Base-by-base conservation (phyloP, 2,113 vertebrate genomes). In the Corythoichthys intestinalis region DNA sequence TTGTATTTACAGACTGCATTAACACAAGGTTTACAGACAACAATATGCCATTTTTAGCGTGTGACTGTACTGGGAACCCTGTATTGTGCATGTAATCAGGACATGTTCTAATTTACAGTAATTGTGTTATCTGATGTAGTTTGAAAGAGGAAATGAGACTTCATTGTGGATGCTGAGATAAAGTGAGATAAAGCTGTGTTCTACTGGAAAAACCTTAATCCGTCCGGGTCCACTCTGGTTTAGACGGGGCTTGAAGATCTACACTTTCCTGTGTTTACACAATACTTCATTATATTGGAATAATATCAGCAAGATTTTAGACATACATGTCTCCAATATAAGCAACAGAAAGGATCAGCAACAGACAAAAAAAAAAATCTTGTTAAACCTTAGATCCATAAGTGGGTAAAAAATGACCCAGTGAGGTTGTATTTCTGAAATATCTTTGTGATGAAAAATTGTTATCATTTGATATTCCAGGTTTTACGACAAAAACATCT, bases 251-350 rank as follows among this genome's bases (percentile, higher is more conserved):
- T 11, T 28, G 10, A 47, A 46, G n/a, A 63, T 38, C 17, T 10
- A 6, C 4, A 28, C 12, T 46, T 44, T 62, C n/a, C 41, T 6
- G 10, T 62, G 60, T 62, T 62, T 62, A 46, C 39, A 17, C 59
- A 11, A 10, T 12, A 62, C 4, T 65, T 58, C 48, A 66, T 83
- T 74, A 85, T 65, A 34, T 14, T 10, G 9, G 11, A 3, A 56
- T n/a, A 56, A 34, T 56, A 37, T 13, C 12, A 37, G 10, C 28
- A 37, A 14, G 34, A 58, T 58, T 37, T 14, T 11, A 12, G 56
- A 58, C 20, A 12, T 35, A 4, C 12, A 28, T 57, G 8, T 57
- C 12, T 12, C 1, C 2, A 13, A 13, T 34, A 11, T 14, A 35
- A 35, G 14, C 56, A 58, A 58, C 12, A 28, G 6, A 8, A 53